Percentiles rank a stretch among this genome's conserved stretches.
Conservation (phyloP, 1,140 invertebrate genomes). For the Calephelis nemesis region DNA sequence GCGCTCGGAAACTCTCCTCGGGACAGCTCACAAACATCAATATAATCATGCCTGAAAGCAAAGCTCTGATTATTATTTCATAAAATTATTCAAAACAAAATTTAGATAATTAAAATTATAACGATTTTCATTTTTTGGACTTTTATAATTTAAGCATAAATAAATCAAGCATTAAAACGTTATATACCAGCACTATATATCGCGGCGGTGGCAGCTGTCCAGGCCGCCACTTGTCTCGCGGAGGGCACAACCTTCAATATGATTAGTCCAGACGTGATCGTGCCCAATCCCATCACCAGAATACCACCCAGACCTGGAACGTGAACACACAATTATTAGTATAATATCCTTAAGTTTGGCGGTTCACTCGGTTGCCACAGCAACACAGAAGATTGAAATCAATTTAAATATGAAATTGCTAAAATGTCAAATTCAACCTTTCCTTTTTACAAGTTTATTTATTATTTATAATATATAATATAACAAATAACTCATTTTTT, state of each 20-base stretch:
- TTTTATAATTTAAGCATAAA: too few species aligned
- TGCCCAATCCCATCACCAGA: slow-evolving; percentile 94
- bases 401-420: too few species aligned
- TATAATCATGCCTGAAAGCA: slow-evolving; percentile 87
- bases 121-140: too few species aligned
- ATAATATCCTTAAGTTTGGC: slow-evolving; percentile 9
- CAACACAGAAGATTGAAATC: too few species aligned
- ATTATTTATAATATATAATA: too few species aligned
- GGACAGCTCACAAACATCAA: slow-evolving; percentile 94
- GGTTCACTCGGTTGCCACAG: slow-evolving; percentile 15
- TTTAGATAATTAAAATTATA: too few species aligned
- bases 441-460: too few species aligned
- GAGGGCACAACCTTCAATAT: slow-evolving; percentile 91
- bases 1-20: slow-evolving; percentile 85
- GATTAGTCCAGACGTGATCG: slow-evolving; percentile 91
- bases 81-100: too few species aligned
- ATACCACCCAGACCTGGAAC: slow-evolving; percentile 91
- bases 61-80: neutral
- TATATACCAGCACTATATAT: slow-evolving; percentile 87
- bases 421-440: too few species aligned
- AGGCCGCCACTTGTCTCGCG: slow-evolving; percentile 91
- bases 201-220: slow-evolving; percentile 93
- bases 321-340: neutral
- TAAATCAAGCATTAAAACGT: too few species aligned
- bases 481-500: too few species aligned